These are phyloP conservation scores for Muricea muricata DNA, from an alignment of 92 coral and sea anemone species.

Conservation along the genomic window DNA sequence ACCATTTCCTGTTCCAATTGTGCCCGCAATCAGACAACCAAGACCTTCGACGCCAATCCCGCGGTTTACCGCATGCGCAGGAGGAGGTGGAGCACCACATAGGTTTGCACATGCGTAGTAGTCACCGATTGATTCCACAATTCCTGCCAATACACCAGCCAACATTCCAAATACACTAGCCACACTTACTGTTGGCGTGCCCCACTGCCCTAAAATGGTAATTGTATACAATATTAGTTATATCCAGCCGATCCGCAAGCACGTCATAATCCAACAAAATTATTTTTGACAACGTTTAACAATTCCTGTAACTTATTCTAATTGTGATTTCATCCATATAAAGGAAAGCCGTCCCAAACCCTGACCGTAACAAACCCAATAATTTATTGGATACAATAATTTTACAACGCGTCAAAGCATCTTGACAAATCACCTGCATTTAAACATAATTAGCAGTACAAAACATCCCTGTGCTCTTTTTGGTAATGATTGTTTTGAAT, in stretches of 20 bases:
- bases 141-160: conserved; percentile 85
- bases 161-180: conserved; percentile 94
- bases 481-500: too few species aligned
- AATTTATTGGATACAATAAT: too few species aligned
- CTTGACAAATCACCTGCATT: too few species aligned
- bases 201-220: conserved; percentile 84
- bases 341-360: too few species aligned
- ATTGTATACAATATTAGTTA: not conserved
- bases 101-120: conserved; percentile 90
- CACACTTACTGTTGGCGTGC: conserved; percentile 84
- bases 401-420: too few species aligned
- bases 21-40: conserved; percentile 78
- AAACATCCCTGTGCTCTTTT: too few species aligned
- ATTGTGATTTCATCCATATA: too few species aligned
- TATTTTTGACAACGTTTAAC: too few species aligned
- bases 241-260: not conserved
- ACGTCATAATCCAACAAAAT: not conserved
- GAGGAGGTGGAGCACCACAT: conserved; percentile 95
- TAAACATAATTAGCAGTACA: too few species aligned
- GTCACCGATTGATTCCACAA: conserved; percentile 87
- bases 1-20: conserved; percentile 83
- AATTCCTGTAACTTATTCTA: too few species aligned
- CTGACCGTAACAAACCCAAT: too few species aligned
- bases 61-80: conserved; percentile 86
- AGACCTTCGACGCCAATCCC: conserved; percentile 89